Evolutionary conservation across 2,113 vertebrate species (phyloP).

Genomic region (Vidua chalybeata): DNA sequence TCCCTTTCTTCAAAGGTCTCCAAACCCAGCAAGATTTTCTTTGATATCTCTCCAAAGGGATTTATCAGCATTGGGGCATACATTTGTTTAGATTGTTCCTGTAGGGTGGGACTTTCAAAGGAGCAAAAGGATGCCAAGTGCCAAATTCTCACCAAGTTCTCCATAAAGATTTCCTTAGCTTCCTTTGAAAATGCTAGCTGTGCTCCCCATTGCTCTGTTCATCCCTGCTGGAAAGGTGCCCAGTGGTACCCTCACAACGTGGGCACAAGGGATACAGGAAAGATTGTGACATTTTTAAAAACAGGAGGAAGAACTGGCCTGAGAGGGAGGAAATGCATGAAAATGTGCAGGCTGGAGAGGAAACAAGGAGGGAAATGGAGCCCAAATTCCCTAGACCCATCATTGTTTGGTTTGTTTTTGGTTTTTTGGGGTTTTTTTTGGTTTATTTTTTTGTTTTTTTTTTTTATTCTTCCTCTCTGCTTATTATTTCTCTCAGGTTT

Average conservation of each 20-base stretch:
- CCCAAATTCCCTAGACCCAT: background rate
- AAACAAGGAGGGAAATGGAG: background rate
- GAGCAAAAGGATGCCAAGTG: conserved; percentile 1
- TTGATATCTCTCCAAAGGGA: conserved; percentile 46
- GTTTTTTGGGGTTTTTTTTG: no score
- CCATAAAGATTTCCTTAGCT: conserved; percentile 6
- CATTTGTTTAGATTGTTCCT: conserved; percentile 57
- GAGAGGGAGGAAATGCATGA: background rate
- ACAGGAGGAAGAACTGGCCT: conserved; percentile 12
- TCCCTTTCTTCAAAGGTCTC: conserved; percentile 62
- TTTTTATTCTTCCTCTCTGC: background rate
- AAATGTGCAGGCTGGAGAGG: background rate
- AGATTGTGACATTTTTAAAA: background rate
- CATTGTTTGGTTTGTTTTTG: background rate
- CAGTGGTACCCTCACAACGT: background rate
- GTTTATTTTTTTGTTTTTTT: background rate
- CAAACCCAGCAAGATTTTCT: conserved; percentile 13
- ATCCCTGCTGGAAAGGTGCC: conserved; percentile 16
- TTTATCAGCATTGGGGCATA: conserved; percentile 54
- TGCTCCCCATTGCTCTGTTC: background rate
- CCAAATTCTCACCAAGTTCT: conserved; percentile 44
- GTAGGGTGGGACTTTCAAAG: conserved; percentile 41
- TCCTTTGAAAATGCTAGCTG: conserved; percentile 22
- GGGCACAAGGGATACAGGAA: conserved; percentile 11
- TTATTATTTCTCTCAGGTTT: background rate